Percentiles rank a stretch among this genome's conserved stretches.
phyloP scores from a whole-genome alignment of 1,140 invertebrate genomes.

The Cydia fagiglandana region DNA sequence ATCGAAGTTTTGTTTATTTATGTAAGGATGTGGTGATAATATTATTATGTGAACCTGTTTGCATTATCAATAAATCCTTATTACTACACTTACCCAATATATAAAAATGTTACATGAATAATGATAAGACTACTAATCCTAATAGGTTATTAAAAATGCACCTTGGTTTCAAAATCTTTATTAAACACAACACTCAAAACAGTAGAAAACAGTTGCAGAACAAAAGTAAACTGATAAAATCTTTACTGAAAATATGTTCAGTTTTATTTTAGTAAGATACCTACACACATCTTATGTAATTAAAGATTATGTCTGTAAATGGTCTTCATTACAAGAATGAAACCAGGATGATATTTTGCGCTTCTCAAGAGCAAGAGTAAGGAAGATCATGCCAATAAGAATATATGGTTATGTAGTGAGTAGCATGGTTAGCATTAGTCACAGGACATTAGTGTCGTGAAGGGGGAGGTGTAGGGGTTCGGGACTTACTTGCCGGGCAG shows the following conservation, averaged over 20 bases:
- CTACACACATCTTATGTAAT: constrained; percentile 22
- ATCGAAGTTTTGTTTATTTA: neutral
- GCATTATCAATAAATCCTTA: constrained; percentile 5
- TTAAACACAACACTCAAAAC: constrained; percentile 9
- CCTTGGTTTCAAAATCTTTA: constrained; percentile 9
- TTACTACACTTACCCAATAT: neutral
- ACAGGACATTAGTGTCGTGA: constrained; percentile 11
- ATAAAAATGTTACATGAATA: neutral
- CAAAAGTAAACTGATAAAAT: neutral
- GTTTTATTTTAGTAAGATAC: constrained; percentile 2
- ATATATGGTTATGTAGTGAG: constrained; percentile 9
- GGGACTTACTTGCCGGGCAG: constrained; percentile 76
- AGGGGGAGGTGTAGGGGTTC: neutral
- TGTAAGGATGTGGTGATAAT: neutral
- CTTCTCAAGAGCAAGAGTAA: neutral
- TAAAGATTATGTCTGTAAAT: neutral
- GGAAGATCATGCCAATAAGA: constrained; percentile 6
- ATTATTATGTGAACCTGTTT: neutral
- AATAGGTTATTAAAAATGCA: constrained; percentile 25
- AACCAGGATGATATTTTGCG: neutral
- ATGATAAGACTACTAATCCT: neutral
- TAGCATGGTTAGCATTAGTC: neutral
- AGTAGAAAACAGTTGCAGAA: neutral
- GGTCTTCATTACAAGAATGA: neutral
- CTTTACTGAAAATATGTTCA: neutral